These are phyloP conservation scores for Mythimna ferrago DNA, from an alignment of 2,888 invertebrate genomes.

Conservation along the genomic window DNA sequence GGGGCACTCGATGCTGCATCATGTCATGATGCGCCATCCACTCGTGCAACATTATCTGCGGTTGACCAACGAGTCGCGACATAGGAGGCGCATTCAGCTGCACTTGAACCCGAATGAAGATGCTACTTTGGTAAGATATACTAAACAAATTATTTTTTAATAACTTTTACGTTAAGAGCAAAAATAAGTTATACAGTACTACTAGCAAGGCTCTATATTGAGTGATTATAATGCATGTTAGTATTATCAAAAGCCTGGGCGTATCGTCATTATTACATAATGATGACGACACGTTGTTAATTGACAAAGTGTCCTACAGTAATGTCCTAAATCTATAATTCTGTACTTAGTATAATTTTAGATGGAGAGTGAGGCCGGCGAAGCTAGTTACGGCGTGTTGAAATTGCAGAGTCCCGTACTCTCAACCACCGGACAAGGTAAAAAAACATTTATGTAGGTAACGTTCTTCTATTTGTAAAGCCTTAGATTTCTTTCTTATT, in stretches of 20 bases:
- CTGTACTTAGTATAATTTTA: constrained; percentile 65
- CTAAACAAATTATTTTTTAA: too few species aligned
- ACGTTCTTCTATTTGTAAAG: not conserved
- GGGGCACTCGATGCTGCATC: constrained; percentile 94
- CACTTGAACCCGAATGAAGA: constrained; percentile 96
- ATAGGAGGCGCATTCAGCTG: constrained; percentile 94
- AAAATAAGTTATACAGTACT: too few species aligned
- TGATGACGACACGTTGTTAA: too few species aligned
- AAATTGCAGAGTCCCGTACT: constrained; percentile 93
- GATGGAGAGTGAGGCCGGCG: constrained; percentile 86
- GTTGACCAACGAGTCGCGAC: constrained; percentile 93
- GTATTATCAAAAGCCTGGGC: too few species aligned
- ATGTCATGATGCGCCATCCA: constrained; percentile 94
- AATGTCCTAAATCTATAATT: constrained; percentile 3
- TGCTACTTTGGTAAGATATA: constrained; percentile 94
- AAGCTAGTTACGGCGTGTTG: constrained; percentile 93
- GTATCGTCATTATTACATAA: too few species aligned
- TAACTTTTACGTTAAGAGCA: too few species aligned
- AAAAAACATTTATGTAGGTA: not conserved
- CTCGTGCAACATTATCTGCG: constrained; percentile 96
- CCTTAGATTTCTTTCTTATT: too few species aligned
- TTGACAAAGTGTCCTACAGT: not conserved
- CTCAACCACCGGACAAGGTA: constrained; percentile 77
- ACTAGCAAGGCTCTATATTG: too few species aligned
- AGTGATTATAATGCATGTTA: too few species aligned